These are phyloP conservation scores for Karalla daura DNA, from an alignment of 2,797 vertebrate genomes.

Conservation along the genomic window DNA sequence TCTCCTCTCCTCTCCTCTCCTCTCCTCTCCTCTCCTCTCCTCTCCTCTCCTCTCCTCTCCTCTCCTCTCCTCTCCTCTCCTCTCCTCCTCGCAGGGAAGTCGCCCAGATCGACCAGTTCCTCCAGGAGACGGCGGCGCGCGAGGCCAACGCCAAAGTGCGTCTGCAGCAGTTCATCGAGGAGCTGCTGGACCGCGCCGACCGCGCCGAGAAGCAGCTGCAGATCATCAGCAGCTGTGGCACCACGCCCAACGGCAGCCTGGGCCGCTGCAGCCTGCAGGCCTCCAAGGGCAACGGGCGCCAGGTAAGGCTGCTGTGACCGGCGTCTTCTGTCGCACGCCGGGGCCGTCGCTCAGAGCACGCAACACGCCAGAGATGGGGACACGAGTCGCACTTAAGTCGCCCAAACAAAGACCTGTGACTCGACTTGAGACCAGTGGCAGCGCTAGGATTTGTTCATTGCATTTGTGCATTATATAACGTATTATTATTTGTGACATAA, in stretches of 20 bases:
- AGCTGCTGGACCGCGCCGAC: constrained; percentile 96
- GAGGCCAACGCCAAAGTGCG: constrained; percentile 97
- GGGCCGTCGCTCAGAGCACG: background rate
- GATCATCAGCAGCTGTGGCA: constrained; percentile 98
- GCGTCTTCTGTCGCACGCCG: background rate
- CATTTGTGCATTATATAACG: too few relatives aligned
- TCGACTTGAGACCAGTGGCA: too few relatives aligned
- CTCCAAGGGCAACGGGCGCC: constrained; percentile 84
- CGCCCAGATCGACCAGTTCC: constrained; percentile 96
- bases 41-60: too few relatives aligned
- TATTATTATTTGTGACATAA: too few relatives aligned
- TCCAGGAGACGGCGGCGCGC: constrained; percentile 95
- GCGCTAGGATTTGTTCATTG: too few relatives aligned
- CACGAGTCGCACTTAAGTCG: too few relatives aligned
- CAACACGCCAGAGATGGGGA: too few relatives aligned
- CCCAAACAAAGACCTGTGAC: too few relatives aligned
- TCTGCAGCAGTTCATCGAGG: constrained; percentile 98
- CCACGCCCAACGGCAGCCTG: constrained; percentile 94
- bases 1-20: too few relatives aligned
- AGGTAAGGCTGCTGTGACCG: constrained; percentile 69
- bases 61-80: too few relatives aligned
- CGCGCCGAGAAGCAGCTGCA: constrained; percentile 97
- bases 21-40: too few relatives aligned
- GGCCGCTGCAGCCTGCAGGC: constrained; percentile 90
- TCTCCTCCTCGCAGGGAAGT: constrained; percentile 88